Base-by-base conservation (phyloP, 2,113 vertebrate species). In the Notiomystis cincta region DNA sequence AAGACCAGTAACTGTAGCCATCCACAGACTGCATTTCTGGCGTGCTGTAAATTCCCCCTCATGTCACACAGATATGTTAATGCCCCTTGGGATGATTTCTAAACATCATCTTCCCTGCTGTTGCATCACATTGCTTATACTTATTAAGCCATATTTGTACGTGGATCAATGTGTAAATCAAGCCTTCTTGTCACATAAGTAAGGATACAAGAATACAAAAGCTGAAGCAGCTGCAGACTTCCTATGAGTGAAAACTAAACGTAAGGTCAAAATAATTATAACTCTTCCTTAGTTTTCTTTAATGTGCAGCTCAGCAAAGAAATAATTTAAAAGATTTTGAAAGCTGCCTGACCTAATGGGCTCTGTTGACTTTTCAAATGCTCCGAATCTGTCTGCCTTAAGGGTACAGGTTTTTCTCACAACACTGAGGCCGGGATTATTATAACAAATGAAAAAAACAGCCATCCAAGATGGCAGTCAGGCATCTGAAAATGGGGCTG, bases 141-240 rank as follows among this genome's bases (percentile, higher is more conserved):
- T 87, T 58, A 86, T 62, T 93, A 93, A 95, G 69, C 80, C 72
- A 38, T 84, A 93, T 93, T 82, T 89, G 83, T 90, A 65, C 5
- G 71, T 82, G 83, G 80, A 88, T 84, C 82, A 82, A 67, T n/a
- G 58, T 58, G 47, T 61, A 96, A 92, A 88, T 83, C 82, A 96
- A 88, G 56, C 40, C 73, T 48, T 75, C 86, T 85, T 80, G 72
- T 95, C 86, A 86, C 86, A 38, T 71, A 92, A 96, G 70, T 54
- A 90, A 80, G 66, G 57, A 73, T 30, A 90, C 11, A 38, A 64
- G 71, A 81, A 73, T 19, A 88, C 79, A 96, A 93, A 81, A 45
- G 35, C 84, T 66, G 66, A 88, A 93, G 85, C 86, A 96, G 92
- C 82, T 94, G 87, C 75, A 83, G 57, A 57, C 50, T 93, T 96